Conservation (phyloP, 1,140 invertebrate genomes). For the Venturia canescens region DNA sequence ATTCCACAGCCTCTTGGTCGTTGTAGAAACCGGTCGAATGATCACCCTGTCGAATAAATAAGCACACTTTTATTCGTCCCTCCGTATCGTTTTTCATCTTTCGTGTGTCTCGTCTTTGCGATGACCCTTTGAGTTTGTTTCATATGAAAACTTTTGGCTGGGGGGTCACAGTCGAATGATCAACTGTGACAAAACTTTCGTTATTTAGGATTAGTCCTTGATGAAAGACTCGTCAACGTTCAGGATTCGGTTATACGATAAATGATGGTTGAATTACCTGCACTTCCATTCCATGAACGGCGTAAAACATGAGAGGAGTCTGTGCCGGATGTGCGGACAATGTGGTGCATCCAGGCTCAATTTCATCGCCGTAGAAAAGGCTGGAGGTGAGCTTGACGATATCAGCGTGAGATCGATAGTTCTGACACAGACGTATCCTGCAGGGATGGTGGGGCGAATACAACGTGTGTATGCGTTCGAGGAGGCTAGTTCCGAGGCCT, state of each 20-base stretch:
- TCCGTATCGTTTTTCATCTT: background rate
- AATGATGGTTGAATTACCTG: slow-evolving; percentile 68
- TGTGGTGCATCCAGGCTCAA: slow-evolving; percentile 84
- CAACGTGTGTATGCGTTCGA: slow-evolving; percentile 88
- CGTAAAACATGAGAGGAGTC: slow-evolving; percentile 90
- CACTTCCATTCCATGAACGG: slow-evolving; percentile 86
- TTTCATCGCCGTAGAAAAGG: slow-evolving; percentile 88
- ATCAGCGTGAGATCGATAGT: slow-evolving; percentile 90
- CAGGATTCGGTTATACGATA: background rate
- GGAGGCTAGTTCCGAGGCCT: slow-evolving; percentile 86
- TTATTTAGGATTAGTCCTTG: background rate
- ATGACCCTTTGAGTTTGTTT: too few species aligned
- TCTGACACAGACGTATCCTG: slow-evolving; percentile 90
- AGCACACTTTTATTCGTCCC: background rate
- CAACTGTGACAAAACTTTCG: too few species aligned
- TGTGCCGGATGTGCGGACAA: slow-evolving; percentile 81
- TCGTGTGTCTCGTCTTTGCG: too few species aligned
- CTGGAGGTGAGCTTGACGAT: slow-evolving; percentile 90
- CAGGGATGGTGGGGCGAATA: slow-evolving; percentile 87
- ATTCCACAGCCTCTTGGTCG: slow-evolving; percentile 88
- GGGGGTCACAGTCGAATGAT: too few species aligned
- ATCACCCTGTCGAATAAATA: slow-evolving; percentile 77
- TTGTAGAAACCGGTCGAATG: slow-evolving; percentile 93
- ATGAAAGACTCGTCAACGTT: background rate
- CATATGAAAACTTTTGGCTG: too few species aligned